Conservation (phyloP, 2,113 vertebrate species). For the Limanda limanda region DNA sequence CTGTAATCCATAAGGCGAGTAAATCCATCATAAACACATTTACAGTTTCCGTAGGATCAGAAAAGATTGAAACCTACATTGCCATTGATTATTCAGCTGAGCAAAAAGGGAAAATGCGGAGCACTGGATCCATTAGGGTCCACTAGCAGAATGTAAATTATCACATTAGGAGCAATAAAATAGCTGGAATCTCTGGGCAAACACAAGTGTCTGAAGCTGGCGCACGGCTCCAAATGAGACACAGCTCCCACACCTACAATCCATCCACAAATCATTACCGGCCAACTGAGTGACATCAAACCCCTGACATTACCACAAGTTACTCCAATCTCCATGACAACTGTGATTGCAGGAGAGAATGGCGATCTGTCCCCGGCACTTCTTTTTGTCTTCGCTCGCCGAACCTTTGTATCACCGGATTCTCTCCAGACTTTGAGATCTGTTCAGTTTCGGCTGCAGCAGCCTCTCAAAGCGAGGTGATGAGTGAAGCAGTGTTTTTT, state of each 20-base stretch:
- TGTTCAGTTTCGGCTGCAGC: too few relatives aligned
- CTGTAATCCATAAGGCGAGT: background rate
- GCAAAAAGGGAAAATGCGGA: conserved; percentile 37
- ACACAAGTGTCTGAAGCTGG: conserved; percentile 53
- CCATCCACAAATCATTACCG: conserved; percentile 63
- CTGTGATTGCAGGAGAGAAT: conserved; percentile 13
- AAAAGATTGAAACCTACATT: conserved; percentile 36
- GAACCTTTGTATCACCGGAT: conserved; percentile 13
- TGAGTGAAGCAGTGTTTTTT: background rate
- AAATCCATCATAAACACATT: conserved; percentile 11
- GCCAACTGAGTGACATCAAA: conserved; percentile 65
- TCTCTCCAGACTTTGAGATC: background rate
- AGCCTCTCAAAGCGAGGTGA: background rate
- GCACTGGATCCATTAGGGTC: conserved; percentile 51
- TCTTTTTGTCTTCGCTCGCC: conserved; percentile 1
- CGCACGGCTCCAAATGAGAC: conserved; percentile 45
- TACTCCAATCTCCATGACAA: conserved; percentile 73
- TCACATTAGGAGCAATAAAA: conserved; percentile 62
- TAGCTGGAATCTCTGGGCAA: conserved; percentile 45
- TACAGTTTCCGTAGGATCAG: conserved; percentile 19
- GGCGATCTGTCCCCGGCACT: background rate
- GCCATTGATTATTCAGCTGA: conserved; percentile 61
- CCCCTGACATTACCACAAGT: conserved; percentile 53
- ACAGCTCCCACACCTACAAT: conserved; percentile 57
- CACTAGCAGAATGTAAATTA: conserved; percentile 59